A percentile compares a stretch with the other conserved stretches of the same genome.
Evolutionary conservation across 2,888 invertebrate genomes (phyloP).

Genomic region (Chirona hameri): DNA sequence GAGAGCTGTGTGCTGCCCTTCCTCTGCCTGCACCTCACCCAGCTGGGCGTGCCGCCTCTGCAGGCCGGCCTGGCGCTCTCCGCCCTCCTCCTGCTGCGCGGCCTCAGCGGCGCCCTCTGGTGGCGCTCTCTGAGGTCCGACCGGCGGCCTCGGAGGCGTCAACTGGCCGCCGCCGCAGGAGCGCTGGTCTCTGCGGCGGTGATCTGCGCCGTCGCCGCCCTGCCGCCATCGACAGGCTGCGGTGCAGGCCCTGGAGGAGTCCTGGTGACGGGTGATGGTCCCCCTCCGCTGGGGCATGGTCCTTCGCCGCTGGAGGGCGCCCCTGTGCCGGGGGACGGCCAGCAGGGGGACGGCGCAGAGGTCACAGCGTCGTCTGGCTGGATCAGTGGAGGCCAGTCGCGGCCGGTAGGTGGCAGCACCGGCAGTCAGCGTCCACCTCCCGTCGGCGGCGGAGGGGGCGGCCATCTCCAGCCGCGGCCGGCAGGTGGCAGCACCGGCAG

Average conservation of each 20-base stretch:
- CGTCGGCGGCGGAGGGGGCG: neutral
- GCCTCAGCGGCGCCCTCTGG: neutral
- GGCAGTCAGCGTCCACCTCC: neutral
- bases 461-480: neutral
- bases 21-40: slow-evolving; percentile 11
- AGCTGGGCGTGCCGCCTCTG: slow-evolving; percentile 5
- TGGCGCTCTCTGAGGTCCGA: neutral
- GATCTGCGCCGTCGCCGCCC: neutral
- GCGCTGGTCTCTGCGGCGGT: neutral
- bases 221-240: neutral
- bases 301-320: neutral
- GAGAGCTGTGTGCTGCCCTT: slow-evolving; percentile 8
- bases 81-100: neutral
- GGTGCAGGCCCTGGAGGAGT: neutral
- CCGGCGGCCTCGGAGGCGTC: neutral
- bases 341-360: neutral
- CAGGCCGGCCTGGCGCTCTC: neutral
- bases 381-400: neutral
- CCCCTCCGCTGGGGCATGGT: neutral
- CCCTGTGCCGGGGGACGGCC: neutral
- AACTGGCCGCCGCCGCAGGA: neutral
- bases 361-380: neutral
- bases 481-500: neutral
- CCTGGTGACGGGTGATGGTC: too few species aligned
- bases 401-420: neutral